Conservation (phyloP, 2,888 invertebrate species). For the Drosophila silvestris region DNA sequence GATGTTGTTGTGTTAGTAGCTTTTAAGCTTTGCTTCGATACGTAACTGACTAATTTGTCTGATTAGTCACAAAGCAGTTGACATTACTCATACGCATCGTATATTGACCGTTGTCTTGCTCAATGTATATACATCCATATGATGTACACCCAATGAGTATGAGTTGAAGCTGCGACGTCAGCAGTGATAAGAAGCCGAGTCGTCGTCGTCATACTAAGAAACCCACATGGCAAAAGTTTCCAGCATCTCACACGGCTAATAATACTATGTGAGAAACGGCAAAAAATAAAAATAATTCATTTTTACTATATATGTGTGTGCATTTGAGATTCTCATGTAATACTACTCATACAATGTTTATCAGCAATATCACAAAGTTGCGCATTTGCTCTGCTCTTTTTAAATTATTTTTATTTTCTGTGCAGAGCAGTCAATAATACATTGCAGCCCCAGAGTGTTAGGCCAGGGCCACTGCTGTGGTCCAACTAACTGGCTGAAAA, state of each 20-base stretch:
- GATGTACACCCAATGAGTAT: background rate
- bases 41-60: constrained; percentile 34
- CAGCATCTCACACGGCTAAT: background rate
- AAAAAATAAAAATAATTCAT: background rate
- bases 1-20: background rate
- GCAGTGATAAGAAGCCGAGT: constrained; percentile 18
- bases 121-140: background rate
- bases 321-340: background rate
- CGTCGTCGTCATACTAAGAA: constrained; percentile 1
- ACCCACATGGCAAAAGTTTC: constrained; percentile 4
- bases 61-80: constrained; percentile 31
- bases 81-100: constrained; percentile 64
- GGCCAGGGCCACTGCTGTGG: constrained; percentile 8
- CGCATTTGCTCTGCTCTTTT: background rate
- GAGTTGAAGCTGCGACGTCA: background rate
- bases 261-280: background rate
- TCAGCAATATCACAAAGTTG: background rate
- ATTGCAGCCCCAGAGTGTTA: background rate
- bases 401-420: background rate
- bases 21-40: background rate
- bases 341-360: background rate
- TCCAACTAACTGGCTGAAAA: constrained; percentile 30
- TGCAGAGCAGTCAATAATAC: background rate
- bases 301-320: background rate
- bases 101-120: constrained; percentile 13